A percentile compares a stretch with the other conserved stretches of the same genome.
phyloP scores from a whole-genome alignment of 1,140 invertebrate species.

The Danaus melanippus region DNA sequence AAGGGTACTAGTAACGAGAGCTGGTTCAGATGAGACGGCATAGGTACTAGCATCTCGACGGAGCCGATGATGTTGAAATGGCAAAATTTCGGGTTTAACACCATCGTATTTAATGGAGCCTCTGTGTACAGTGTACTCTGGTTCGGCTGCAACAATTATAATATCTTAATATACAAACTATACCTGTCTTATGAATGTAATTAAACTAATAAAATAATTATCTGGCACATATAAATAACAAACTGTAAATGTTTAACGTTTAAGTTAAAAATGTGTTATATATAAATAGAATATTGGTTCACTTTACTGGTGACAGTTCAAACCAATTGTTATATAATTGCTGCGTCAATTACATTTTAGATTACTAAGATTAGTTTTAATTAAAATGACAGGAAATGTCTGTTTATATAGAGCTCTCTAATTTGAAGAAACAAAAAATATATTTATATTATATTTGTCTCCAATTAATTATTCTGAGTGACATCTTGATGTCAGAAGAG shows the following conservation, averaged over 20 bases:
- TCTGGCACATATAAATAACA: background rate
- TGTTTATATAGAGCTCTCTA: slow-evolving; percentile 2
- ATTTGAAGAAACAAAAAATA: slow-evolving; percentile 1
- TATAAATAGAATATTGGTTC: slow-evolving; percentile 4
- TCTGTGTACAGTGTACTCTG: slow-evolving; percentile 18
- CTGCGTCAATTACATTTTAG: slow-evolving; percentile 11
- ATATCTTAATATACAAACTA: background rate
- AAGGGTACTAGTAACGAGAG: slow-evolving; percentile 3
- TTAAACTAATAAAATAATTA: background rate
- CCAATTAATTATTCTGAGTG: too few relatives aligned
- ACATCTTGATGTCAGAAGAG: too few relatives aligned
- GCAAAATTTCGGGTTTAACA: slow-evolving; percentile 17
- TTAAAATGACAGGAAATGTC: slow-evolving; percentile 16
- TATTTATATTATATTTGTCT: slow-evolving; percentile 6
- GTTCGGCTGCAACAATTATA: slow-evolving; percentile 18
- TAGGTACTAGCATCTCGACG: slow-evolving; percentile 16
- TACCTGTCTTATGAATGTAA: background rate
- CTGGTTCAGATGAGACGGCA: background rate
- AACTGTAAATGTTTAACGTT: background rate
- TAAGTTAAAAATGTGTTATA: slow-evolving; percentile 1
- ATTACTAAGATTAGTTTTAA: slow-evolving; percentile 14
- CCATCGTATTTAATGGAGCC: slow-evolving; percentile 5
- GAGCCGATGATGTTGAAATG: slow-evolving; percentile 18
- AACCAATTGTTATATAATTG: slow-evolving; percentile 5
- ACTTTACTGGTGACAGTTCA: slow-evolving; percentile 3